Conservation (phyloP, 1,140 invertebrate species). For the Drosophila littoralis region DNA sequence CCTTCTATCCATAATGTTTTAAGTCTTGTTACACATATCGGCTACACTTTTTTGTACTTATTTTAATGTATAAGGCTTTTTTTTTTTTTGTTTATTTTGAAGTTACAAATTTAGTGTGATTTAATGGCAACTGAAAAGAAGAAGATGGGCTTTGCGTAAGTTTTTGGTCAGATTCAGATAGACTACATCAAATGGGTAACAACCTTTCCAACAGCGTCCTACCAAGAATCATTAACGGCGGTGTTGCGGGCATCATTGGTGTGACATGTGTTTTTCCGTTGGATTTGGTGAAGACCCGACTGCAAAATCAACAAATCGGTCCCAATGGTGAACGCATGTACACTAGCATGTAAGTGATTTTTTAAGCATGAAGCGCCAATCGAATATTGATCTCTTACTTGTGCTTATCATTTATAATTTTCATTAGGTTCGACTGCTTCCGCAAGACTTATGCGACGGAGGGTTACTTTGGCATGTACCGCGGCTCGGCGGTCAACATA, state of each 20-base stretch:
- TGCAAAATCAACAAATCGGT: conserved; percentile 97
- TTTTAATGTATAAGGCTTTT: too few species aligned
- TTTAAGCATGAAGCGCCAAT: too few species aligned
- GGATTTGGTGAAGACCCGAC: conserved; percentile 97
- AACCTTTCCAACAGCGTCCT: conserved; percentile 87
- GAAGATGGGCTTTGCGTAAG: too few species aligned
- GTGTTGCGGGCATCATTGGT: conserved; percentile 99
- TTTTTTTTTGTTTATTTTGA: too few species aligned
- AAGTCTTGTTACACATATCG: too few species aligned
- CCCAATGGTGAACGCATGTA: conserved; percentile 97
- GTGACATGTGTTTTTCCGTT: conserved; percentile 99
- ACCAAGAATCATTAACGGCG: conserved; percentile 99
- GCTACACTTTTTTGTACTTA: too few species aligned
- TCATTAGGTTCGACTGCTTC: conserved; percentile 95
- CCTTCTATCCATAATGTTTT: too few species aligned
- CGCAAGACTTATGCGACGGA: conserved; percentile 95
- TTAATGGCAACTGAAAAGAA: too few species aligned
- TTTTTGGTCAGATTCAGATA: too few species aligned
- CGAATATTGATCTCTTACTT: too few species aligned
- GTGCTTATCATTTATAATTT: conserved; percentile 13
- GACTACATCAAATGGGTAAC: too few species aligned
- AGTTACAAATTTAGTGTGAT: too few species aligned
- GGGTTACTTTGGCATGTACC: conserved; percentile 99
- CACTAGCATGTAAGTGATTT: conserved; percentile 96
- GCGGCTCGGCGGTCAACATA: conserved; percentile 98